These are phyloP conservation scores for Oscheius onirici DNA, from an alignment of 2,888 invertebrate genomes.

Conservation along the genomic window DNA sequence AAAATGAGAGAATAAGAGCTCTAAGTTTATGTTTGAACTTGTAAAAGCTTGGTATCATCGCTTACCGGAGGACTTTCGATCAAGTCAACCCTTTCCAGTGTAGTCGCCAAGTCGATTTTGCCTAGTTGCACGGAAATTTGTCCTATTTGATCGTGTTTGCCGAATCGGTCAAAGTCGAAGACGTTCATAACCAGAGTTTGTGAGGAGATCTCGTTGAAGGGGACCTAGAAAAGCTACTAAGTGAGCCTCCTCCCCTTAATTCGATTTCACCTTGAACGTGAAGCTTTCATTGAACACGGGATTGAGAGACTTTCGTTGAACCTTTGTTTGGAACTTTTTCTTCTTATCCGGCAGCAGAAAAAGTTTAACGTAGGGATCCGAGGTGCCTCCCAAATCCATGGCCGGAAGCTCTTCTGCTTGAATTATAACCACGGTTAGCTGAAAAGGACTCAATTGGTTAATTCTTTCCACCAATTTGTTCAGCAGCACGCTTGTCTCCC, in stretches of 20 bases:
- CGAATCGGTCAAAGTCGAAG: constrained; percentile 99
- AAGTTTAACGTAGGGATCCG: constrained; percentile 93
- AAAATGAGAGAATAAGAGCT: too few species aligned
- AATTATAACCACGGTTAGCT: constrained; percentile 91
- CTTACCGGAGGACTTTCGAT: constrained; percentile 97
- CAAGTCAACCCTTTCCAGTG: constrained; percentile 98
- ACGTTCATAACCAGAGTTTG: constrained; percentile 98
- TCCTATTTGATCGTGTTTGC: constrained; percentile 88
- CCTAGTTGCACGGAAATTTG: constrained; percentile 84
- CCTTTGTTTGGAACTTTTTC: constrained; percentile 98
- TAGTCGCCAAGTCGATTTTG: constrained; percentile 96
- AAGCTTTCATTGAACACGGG: constrained; percentile 99
- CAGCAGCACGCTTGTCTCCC: not conserved
- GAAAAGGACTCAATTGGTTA: constrained; percentile 51
- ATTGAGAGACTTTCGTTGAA: constrained; percentile 88
- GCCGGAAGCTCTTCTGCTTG: constrained; percentile 98
- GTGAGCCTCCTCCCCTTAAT: not conserved
- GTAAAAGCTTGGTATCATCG: too few species aligned
- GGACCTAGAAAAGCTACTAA: constrained; percentile 78
- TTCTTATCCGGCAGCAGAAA: constrained; percentile 98
- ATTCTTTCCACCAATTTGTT: too few species aligned
- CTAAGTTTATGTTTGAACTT: too few species aligned
- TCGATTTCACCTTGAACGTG: constrained; percentile 86
- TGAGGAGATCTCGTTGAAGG: constrained; percentile 97
- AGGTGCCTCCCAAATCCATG: constrained; percentile 97